These are phyloP conservation scores for Acromyrmex heyeri DNA, from an alignment of 1,140 invertebrate species.

Conservation along the genomic window DNA sequence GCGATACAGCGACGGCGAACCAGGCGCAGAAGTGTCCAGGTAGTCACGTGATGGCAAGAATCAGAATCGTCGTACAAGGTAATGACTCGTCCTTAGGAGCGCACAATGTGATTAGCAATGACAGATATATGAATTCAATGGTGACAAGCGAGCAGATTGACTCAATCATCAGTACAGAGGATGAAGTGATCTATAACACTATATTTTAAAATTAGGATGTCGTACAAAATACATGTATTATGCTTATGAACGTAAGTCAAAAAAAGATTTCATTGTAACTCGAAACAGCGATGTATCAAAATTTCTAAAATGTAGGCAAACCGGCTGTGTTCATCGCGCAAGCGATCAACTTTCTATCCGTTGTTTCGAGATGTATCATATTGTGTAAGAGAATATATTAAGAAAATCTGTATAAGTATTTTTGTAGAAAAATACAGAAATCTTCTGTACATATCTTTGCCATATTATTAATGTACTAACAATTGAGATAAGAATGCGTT, in stretches of 20 bases:
- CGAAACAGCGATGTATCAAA: slow-evolving; percentile 58
- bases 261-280: slow-evolving; percentile 26
- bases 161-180: slow-evolving; percentile 82
- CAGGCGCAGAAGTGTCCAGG: slow-evolving; percentile 79
- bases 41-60: slow-evolving; percentile 84
- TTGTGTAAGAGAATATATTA: slow-evolving; percentile 32
- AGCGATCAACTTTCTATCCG: slow-evolving; percentile 44
- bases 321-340: slow-evolving; percentile 70
- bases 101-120: slow-evolving; percentile 58
- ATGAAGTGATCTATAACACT: slow-evolving; percentile 85
- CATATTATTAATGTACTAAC: slow-evolving; percentile 68
- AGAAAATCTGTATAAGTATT: slow-evolving; percentile 37
- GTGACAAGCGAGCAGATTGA: slow-evolving; percentile 80
- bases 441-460: slow-evolving; percentile 71
- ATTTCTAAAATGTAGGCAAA: slow-evolving; percentile 58
- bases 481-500: slow-evolving; percentile 34
- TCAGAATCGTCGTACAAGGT: slow-evolving; percentile 83
- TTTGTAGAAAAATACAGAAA: slow-evolving; percentile 53
- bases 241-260: neutral
- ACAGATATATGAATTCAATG: slow-evolving; percentile 82
- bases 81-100: slow-evolving; percentile 66
- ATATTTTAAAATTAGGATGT: slow-evolving; percentile 78
- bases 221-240: neutral
- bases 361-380: slow-evolving; percentile 70
- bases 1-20: slow-evolving; percentile 76